Conservation (phyloP, 2,113 vertebrate species). For the Heteronetta atricapilla region DNA sequence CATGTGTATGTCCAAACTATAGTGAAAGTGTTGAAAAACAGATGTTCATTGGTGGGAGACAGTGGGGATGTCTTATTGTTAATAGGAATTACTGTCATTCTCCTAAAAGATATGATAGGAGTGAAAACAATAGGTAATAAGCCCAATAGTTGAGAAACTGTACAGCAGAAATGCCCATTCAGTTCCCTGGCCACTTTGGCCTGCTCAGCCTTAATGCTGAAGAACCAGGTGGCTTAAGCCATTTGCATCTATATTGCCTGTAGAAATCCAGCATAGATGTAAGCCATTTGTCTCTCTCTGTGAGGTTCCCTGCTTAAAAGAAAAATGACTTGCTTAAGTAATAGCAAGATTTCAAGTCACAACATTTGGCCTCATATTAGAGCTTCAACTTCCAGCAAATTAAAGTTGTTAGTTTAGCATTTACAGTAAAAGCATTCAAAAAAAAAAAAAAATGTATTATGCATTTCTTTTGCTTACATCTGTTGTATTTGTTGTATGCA, state of each 20-base stretch:
- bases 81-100: neutral
- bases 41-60: neutral
- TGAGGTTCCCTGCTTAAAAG: neutral
- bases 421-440: neutral
- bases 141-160: neutral
- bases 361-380: neutral
- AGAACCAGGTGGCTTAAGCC: neutral
- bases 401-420: neutral
- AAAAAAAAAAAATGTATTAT: neutral
- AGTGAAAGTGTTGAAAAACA: neutral
- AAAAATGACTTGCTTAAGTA: neutral
- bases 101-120: neutral
- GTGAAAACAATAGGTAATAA: neutral
- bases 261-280: neutral
- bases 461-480: neutral
- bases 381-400: neutral
- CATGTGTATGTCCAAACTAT: neutral
- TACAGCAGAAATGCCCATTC: neutral
- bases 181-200: neutral
- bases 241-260: neutral
- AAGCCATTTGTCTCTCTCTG: neutral
- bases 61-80: neutral
- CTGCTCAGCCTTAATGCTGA: neutral
- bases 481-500: neutral
- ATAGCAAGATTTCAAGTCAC: neutral